A percentile compares a stretch with the other conserved stretches of the same genome.
Evolutionary conservation across 2,113 vertebrate species (phyloP).

Genomic region (Empidonax alnorum): DNA sequence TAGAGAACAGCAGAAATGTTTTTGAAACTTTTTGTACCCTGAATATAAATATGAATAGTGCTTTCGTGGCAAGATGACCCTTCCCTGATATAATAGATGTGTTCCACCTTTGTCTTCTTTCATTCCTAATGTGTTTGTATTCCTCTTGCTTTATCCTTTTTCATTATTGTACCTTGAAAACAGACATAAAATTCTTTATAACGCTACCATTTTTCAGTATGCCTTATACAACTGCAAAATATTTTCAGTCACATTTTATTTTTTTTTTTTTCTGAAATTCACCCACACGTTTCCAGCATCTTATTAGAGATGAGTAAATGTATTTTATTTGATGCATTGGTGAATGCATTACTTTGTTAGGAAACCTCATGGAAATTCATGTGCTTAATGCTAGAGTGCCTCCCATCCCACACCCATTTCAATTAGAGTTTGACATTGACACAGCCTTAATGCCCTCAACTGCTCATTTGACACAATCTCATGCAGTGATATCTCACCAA

Average conservation of each 20-base stretch:
- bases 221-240: background rate
- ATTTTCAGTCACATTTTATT: background rate
- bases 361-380: constrained; percentile 75
- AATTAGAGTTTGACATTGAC: constrained; percentile 73
- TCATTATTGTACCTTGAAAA: background rate
- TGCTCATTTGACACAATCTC: constrained; percentile 59
- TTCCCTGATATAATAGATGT: background rate
- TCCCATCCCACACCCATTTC: constrained; percentile 64
- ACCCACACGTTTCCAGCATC: background rate
- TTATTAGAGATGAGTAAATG: constrained; percentile 43
- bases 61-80: background rate
- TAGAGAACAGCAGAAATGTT: background rate
- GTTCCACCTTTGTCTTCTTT: background rate
- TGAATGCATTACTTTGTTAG: constrained; percentile 32
- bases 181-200: background rate
- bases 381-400: constrained; percentile 66
- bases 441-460: constrained; percentile 41
- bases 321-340: constrained; percentile 36
- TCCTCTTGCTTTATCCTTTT: background rate
- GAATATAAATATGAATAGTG: background rate
- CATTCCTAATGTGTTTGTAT: background rate
- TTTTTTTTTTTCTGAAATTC: background rate
- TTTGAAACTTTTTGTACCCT: rapidly evolving
- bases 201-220: background rate
- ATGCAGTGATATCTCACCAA: constrained; percentile 69